Conservation (phyloP, 1,140 invertebrate genomes). For the Anastrepha obliqua region DNA sequence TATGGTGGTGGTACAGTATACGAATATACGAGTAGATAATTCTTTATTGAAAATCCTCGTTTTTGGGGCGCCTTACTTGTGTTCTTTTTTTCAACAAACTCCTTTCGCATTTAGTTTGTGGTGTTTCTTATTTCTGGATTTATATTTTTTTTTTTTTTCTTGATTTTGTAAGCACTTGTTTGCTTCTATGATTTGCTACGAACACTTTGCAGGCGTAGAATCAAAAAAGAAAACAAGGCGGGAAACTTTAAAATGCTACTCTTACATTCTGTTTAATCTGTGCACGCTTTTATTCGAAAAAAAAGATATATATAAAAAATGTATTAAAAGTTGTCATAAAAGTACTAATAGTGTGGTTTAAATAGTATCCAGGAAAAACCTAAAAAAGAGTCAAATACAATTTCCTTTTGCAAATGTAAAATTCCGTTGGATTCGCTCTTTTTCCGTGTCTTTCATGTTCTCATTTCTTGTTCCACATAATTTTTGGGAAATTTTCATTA, state of each 20-base stretch:
- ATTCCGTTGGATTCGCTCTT: background rate
- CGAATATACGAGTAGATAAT: background rate
- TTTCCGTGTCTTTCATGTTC: background rate
- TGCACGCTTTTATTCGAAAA: slow-evolving; percentile 66
- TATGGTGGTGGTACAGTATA: background rate
- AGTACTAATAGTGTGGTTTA: background rate
- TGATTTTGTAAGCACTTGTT: slow-evolving; percentile 63
- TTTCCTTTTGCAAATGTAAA: background rate
- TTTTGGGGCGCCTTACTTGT: background rate
- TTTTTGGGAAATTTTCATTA: slow-evolving; percentile 25
- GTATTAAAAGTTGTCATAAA: slow-evolving; percentile 16
- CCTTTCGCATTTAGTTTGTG: slow-evolving; percentile 5
- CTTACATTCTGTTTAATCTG: slow-evolving; percentile 74
- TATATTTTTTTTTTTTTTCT: slow-evolving; percentile 59
- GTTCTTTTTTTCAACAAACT: background rate
- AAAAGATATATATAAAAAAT: background rate
- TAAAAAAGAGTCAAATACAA: background rate
- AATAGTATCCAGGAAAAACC: background rate
- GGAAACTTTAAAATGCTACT: slow-evolving; percentile 75
- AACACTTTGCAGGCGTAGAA: slow-evolving; percentile 59
- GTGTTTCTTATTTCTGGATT: slow-evolving; percentile 42
- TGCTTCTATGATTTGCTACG: slow-evolving; percentile 68
- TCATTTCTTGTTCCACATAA: background rate
- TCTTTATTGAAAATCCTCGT: background rate
- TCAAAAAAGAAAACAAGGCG: slow-evolving; percentile 72